Conservation (phyloP, 2,113 vertebrate genomes). For the Salvator merianae region DNA sequence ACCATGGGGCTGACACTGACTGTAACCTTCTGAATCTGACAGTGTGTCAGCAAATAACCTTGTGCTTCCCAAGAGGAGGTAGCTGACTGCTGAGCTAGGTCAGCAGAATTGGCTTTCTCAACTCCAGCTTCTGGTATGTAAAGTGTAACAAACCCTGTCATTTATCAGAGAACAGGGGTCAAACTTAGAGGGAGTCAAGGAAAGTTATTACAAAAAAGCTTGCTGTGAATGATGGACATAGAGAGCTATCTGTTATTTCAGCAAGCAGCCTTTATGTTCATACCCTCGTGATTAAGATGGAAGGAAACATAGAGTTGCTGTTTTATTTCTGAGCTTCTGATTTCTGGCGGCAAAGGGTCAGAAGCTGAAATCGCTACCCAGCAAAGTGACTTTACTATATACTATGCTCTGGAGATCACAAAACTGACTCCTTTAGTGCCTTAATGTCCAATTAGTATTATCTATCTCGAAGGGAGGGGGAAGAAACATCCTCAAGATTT, state of each 20-base stretch:
- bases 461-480: neutral
- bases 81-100: conserved; percentile 52
- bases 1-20: neutral
- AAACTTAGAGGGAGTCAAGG: conserved; percentile 22
- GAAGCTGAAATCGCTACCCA: conserved; percentile 15
- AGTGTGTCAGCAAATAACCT: conserved; percentile 56
- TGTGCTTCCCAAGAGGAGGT: conserved; percentile 51
- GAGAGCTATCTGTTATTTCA: conserved; percentile 55
- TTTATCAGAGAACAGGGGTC: conserved; percentile 54
- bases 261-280: conserved; percentile 42
- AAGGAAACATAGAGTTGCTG: neutral
- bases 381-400: neutral
- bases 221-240: conserved; percentile 43
- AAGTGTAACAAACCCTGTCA: conserved; percentile 55
- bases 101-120: conserved; percentile 48
- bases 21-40: conserved; percentile 37
- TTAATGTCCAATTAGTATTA: neutral
- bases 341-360: conserved; percentile 39
- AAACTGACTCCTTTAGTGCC: accelerated
- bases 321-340: conserved; percentile 52
- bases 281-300: conserved; percentile 3
- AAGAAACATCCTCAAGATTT: neutral
- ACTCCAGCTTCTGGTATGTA: conserved; percentile 59
- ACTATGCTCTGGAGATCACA: neutral
- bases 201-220: conserved; percentile 38